Conservation (phyloP, 2,888 invertebrate species). For the Dorcus parallelipipedus region DNA sequence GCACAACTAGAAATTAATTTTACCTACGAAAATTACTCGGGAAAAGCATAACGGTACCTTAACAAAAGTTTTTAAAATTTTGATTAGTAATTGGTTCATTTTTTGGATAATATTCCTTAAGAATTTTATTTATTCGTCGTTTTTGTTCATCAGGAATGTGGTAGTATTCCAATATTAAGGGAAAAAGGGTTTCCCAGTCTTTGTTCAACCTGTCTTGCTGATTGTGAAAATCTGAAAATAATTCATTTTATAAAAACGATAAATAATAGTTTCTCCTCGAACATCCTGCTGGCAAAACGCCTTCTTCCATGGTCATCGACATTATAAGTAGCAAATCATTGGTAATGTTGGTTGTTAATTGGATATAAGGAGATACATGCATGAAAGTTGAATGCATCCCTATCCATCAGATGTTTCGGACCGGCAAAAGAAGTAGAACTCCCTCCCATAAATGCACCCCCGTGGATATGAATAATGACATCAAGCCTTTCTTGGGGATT, state of each 20-base stretch:
- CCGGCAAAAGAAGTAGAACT: constrained; percentile 47
- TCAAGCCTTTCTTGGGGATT: constrained; percentile 43
- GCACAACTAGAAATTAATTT: constrained; percentile 43
- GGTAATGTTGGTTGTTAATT: neutral
- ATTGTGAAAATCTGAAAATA: constrained; percentile 1
- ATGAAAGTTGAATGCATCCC: constrained; percentile 32
- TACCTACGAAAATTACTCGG: constrained; percentile 55
- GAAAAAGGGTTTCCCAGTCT: constrained; percentile 28
- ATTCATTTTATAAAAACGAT: neutral
- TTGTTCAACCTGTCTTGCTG: neutral
- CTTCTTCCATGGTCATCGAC: constrained; percentile 8
- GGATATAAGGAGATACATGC: neutral
- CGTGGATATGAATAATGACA: constrained; percentile 51
- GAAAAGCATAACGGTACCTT: constrained; percentile 28
- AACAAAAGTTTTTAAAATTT: constrained; percentile 29
- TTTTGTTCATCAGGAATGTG: constrained; percentile 30
- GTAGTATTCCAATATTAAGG: constrained; percentile 34
- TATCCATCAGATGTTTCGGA: constrained; percentile 45
- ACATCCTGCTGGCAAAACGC: neutral
- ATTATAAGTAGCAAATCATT: constrained; percentile 2
- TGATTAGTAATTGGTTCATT: constrained; percentile 26
- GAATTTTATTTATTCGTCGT: constrained; percentile 20
- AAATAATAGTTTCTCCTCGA: neutral
- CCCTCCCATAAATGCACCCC: constrained; percentile 50
- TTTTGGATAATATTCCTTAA: constrained; percentile 35